phyloP scores from a whole-genome alignment of 2,888 invertebrate genomes.

The Harmothoe impar region DNA sequence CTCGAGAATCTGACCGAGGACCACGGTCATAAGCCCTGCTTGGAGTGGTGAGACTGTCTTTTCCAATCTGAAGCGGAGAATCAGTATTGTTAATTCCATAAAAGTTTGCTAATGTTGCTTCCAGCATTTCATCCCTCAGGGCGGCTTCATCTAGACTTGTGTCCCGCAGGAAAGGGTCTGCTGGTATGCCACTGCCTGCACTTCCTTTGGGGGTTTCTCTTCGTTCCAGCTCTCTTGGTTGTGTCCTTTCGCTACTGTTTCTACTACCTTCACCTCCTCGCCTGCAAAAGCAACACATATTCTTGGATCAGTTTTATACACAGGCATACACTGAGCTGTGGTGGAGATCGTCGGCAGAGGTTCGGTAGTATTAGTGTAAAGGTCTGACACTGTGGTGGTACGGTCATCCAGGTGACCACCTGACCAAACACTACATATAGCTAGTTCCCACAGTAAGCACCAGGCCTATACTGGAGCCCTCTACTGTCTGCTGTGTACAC shows the following conservation, averaged over 20 bases:
- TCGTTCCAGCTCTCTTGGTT: neutral
- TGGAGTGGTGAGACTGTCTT: too few relatives aligned
- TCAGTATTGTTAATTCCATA: neutral
- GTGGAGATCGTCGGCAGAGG: too few relatives aligned
- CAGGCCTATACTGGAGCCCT: too few relatives aligned
- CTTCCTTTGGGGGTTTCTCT: neutral
- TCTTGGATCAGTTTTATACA: too few relatives aligned
- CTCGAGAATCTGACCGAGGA: neutral
- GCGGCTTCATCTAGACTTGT: neutral
- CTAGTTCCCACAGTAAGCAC: too few relatives aligned
- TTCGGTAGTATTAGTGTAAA: too few relatives aligned
- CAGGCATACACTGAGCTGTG: too few relatives aligned
- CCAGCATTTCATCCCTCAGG: neutral
- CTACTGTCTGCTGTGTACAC: too few relatives aligned
- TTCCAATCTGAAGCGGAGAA: neutral
- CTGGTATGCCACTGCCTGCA: neutral
- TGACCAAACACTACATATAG: too few relatives aligned
- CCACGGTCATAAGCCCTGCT: neutral
- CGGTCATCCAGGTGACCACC: too few relatives aligned
- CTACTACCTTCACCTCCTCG: neutral
- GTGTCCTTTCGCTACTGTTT: neutral
- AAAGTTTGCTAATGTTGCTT: neutral
- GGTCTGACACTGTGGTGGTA: too few relatives aligned
- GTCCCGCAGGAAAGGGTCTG: constrained; percentile 1
- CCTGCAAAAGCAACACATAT: neutral